Base-by-base conservation (phyloP, 2,797 vertebrate species). In the Diplodus puntazzo region DNA sequence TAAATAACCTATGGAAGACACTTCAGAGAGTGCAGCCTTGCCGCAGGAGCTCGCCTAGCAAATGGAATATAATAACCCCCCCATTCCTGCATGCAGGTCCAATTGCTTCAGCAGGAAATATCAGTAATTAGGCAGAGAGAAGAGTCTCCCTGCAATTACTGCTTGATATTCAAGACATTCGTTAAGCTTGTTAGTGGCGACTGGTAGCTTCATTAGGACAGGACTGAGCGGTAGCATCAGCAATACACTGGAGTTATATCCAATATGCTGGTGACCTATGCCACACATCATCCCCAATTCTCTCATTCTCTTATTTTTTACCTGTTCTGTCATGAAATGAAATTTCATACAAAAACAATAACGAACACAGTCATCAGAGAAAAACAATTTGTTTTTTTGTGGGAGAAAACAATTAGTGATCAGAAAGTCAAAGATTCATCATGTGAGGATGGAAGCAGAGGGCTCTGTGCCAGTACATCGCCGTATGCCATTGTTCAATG, bases 171-270 rank as follows among this genome's bases (percentile, higher is more conserved):
- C 53, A 70, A 92, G 83, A 81, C 85, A 85, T 92, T 93, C 39
- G 82, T 92, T 93, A 91, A 80, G 90, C 90, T 89, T 84, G 91
- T 94, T 92, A 93, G 90, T 2, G 73, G 66, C 77, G 68, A 84
- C 77, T 46, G 81, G 61, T 75, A 65, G 85, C 89, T 88, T 91
- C 86, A 88, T 90, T 92, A 90, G 72, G 34, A 73, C 49, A 79
- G 59, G 60, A 82, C 64, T 66, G 84, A 89, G 66, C 9, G 76
- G 59, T 43, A 58, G 74, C 74, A 75, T 60, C 52, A 60, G 76
- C 68, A 85, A 75, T 81, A 77, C 80, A 77, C 72, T 69, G 76
- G 83, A 91, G 88, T 84, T 79, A 86, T 75, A 88, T 58, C 72
- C 75, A 75, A 69, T 59, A 23, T 16, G 55, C 34, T 27, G 65